Evolutionary conservation across 2,113 vertebrate species (phyloP).

Genomic region (Silurus glanis): DNA sequence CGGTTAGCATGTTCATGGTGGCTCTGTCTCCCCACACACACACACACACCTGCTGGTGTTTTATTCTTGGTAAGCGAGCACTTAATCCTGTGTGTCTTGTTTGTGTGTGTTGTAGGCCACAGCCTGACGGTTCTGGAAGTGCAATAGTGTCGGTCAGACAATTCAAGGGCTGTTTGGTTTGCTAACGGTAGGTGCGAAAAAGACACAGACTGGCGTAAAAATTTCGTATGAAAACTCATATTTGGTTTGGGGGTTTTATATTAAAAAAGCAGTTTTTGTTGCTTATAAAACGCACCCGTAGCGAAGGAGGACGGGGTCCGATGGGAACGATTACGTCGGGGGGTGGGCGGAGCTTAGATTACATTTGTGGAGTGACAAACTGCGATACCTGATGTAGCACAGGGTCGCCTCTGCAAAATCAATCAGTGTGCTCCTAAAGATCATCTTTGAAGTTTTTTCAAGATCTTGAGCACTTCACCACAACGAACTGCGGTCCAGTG

Average conservation of each 20-base stretch:
- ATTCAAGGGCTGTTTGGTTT: conserved; percentile 54
- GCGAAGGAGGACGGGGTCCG: background rate
- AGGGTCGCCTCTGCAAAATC: background rate
- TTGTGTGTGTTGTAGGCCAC: conserved; percentile 47
- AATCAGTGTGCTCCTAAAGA: too few relatives aligned
- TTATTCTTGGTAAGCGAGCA: conserved; percentile 19
- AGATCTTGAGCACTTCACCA: background rate
- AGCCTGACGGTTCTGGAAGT: conserved; percentile 46
- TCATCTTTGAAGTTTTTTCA: background rate
- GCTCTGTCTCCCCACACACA: background rate
- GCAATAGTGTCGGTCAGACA: conserved; percentile 52
- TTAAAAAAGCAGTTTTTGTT: background rate
- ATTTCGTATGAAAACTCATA: background rate
- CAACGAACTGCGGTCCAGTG: background rate
- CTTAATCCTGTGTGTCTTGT: conserved; percentile 44
- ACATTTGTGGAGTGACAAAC: background rate
- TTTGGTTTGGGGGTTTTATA: background rate
- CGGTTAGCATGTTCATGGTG: background rate
- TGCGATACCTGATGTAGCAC: too few relatives aligned
- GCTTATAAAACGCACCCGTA: background rate
- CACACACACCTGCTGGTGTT: conserved; percentile 6
- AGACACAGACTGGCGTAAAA: background rate
- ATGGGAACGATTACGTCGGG: too few relatives aligned
- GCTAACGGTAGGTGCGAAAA: conserved; percentile 47
- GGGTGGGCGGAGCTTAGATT: background rate